Base-by-base conservation (phyloP, 2,888 invertebrate species). In the Melitaea athalia region DNA sequence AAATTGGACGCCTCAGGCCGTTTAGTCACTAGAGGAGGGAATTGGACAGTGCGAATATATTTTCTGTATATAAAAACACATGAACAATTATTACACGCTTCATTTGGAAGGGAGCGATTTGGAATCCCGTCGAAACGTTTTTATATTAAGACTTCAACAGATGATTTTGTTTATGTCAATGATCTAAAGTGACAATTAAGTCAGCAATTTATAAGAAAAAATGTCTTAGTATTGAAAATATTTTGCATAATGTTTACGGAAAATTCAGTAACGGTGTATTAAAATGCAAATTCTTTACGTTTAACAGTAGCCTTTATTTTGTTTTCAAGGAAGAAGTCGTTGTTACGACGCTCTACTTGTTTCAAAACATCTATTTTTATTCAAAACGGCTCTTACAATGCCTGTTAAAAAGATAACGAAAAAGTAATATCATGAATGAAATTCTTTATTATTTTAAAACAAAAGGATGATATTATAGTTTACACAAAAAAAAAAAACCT, bases 1-100 rank as follows among this genome's bases (percentile, higher is more conserved):
- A 91, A 92, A 92, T 92, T 92, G 92, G 86, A 89, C 80, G 92
- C 92, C 89, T 88, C 86, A 75, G 87, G 92, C 84, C 81, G 88
- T 85, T 88, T 87, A 87, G 85, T 82, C 84, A 81, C 83, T 80
- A 86, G 85, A 88, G 85, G 84, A 83, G 83, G 80, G 76, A 75
- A 77, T 77, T 75, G 77, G 75, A 74, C 77, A 74, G 73, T 74
- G 75, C 74, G 73, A 74, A 67, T 74, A 73, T 77, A 70, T 73
- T 76, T 77, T 79, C 74, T 79, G 72, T 81, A 79, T 76, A 80
- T 80, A 79, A 78, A 80, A 79, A 81, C 50, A 69, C 71, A 63
- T 77, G 78, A 76, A 75, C 77, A 76, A 74, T 81, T 81, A 86
- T 87, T 83, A 84, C 78, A 85, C 80, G 89, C 84, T 88, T 87